Evolutionary conservation across 2,888 invertebrate species (phyloP).

Genomic region (Eristalinus aeneus): DNA sequence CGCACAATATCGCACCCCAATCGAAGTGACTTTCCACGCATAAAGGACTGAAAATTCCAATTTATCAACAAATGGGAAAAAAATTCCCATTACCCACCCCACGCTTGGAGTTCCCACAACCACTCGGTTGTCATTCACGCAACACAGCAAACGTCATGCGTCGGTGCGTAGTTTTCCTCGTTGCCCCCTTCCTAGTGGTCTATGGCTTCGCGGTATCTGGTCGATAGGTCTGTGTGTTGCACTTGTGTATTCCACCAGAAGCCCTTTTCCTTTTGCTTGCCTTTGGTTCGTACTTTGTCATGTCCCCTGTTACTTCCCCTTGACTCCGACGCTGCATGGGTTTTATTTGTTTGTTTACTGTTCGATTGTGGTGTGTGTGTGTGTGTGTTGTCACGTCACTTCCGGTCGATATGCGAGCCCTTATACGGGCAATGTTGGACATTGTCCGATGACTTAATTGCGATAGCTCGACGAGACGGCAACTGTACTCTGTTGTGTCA

Average conservation of each 20-base stretch:
- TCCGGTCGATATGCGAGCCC: conserved; percentile 20
- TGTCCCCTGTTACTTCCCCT: background rate
- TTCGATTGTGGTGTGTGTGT: background rate
- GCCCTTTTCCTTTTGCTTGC: background rate
- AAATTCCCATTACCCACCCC: background rate
- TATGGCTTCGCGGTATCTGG: background rate
- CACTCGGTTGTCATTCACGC: background rate
- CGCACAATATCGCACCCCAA: too few relatives aligned
- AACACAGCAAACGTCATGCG: background rate
- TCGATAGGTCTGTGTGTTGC: background rate
- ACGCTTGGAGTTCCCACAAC: background rate
- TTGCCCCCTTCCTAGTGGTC: background rate
- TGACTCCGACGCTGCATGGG: background rate
- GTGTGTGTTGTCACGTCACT: conserved; percentile 22
- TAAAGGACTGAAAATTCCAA: background rate
- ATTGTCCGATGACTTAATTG: conserved; percentile 19
- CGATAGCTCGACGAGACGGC: background rate
- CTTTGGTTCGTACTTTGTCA: background rate
- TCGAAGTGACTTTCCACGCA: too few relatives aligned
- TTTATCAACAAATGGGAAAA: background rate
- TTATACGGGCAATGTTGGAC: background rate
- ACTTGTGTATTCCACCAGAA: background rate
- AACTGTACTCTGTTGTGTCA: conserved; percentile 4
- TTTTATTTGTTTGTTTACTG: background rate
- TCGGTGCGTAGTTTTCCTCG: background rate